phyloP scores from a whole-genome alignment of 1,140 invertebrate species.

The Cryptotermes secundus region DNA sequence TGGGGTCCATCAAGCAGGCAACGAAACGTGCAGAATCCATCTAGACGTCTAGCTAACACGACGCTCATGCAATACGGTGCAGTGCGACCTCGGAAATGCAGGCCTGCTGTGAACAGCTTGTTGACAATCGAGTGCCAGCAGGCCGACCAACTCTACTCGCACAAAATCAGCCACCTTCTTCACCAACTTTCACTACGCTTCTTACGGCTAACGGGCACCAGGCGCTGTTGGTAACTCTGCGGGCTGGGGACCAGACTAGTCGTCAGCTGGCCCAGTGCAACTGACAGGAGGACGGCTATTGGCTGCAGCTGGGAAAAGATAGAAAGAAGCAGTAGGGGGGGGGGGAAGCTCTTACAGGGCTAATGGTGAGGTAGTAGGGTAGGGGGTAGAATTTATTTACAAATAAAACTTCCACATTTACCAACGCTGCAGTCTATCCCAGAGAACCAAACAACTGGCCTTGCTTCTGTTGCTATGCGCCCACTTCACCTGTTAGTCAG shows the following conservation, averaged over 20 bases:
- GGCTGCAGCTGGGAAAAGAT: background rate
- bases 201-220: background rate
- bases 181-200: background rate
- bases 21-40: too few species aligned
- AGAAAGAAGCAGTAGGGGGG: too few species aligned
- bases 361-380: too few species aligned
- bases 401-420: background rate
- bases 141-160: too few species aligned
- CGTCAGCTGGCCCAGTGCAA: background rate
- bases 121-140: too few species aligned
- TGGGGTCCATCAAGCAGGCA: too few species aligned
- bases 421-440: background rate
- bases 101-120: too few species aligned
- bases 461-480: background rate
- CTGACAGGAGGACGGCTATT: background rate
- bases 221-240: background rate
- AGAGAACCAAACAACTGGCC: too few species aligned
- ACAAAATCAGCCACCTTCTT: background rate
- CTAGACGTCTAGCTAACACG: too few species aligned
- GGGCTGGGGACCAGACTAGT: background rate
- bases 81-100: too few species aligned
- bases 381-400: background rate
- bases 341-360: too few species aligned
- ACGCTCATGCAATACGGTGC: too few species aligned
- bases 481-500: slow-evolving; percentile 14